Conservation (phyloP, 2,113 vertebrate genomes). For the Butastur rufipennis region DNA sequence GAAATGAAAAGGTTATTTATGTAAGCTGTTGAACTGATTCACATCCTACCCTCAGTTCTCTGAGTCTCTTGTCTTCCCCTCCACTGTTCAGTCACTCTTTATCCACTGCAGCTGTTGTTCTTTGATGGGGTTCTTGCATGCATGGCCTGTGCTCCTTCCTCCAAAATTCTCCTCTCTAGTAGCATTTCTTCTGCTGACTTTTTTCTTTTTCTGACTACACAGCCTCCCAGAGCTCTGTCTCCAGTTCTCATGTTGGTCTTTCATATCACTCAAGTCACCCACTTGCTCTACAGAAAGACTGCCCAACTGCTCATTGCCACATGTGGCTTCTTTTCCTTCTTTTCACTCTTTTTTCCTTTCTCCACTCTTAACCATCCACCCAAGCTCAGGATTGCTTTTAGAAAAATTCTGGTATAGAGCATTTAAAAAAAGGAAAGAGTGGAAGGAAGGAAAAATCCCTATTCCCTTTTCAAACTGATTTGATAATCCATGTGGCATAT, state of each 20-base stretch:
- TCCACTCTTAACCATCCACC: background rate
- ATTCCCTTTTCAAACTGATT: background rate
- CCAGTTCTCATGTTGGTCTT: background rate
- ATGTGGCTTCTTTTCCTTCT: background rate
- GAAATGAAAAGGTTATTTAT: conserved; percentile 8
- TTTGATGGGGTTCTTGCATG: background rate
- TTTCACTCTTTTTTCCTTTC: background rate
- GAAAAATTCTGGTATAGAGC: background rate
- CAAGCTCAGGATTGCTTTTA: background rate
- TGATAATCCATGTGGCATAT: background rate
- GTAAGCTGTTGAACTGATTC: background rate
- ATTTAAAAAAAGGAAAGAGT: background rate
- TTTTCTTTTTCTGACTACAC: background rate
- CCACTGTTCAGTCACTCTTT: background rate
- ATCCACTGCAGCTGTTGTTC: background rate
- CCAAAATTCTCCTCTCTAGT: background rate
- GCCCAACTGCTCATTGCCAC: background rate
- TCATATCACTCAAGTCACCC: background rate
- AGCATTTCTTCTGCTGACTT: background rate
- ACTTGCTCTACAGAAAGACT: background rate
- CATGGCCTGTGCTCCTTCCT: background rate
- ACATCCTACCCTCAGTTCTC: background rate
- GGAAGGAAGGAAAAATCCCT: background rate
- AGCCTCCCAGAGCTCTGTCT: background rate
- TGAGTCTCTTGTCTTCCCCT: background rate